Conservation (phyloP, 92 coral and sea anemone species). For the Epizoanthus stellaris region DNA sequence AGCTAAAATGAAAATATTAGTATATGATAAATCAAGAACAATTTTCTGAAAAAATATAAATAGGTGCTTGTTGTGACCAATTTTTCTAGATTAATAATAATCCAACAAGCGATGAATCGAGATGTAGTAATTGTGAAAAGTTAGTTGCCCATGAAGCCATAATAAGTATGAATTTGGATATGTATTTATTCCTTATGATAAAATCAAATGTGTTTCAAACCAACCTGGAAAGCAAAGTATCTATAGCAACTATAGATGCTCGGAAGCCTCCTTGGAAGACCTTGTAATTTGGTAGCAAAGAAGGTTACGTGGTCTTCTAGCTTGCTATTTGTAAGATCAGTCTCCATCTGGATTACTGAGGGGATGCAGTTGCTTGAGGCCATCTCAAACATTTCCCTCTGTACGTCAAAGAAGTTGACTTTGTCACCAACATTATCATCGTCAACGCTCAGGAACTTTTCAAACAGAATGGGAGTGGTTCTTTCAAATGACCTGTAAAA, state of each 20-base stretch:
- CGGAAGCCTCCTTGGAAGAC: slow-evolving; percentile 31
- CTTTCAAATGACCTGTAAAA: slow-evolving; percentile 29
- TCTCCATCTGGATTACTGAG: slow-evolving; percentile 9
- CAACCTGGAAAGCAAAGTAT: slow-evolving; percentile 37
- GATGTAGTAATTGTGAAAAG: no score
- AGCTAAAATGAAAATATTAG: no score
- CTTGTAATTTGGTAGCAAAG: not conserved
- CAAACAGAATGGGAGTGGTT: slow-evolving; percentile 17
- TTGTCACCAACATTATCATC: not conserved
- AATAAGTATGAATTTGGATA: no score
- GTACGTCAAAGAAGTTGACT: not conserved
- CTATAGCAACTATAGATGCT: slow-evolving; percentile 28
- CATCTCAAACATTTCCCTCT: slow-evolving; percentile 8
- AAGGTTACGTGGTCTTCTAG: slow-evolving; percentile 10
- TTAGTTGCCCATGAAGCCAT: no score
- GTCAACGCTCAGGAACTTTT: not conserved
- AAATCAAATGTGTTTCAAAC: not conserved
- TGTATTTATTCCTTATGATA: no score
- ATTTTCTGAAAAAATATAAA: no score
- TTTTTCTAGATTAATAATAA: no score
- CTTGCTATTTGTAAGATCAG: not conserved
- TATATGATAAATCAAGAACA: no score
- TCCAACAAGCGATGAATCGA: no score
- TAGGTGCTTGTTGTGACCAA: no score
- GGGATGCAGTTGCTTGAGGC: slow-evolving; percentile 20